phyloP scores from a whole-genome alignment of 2,113 vertebrate genomes.

The Urocitellus parryii region DNA sequence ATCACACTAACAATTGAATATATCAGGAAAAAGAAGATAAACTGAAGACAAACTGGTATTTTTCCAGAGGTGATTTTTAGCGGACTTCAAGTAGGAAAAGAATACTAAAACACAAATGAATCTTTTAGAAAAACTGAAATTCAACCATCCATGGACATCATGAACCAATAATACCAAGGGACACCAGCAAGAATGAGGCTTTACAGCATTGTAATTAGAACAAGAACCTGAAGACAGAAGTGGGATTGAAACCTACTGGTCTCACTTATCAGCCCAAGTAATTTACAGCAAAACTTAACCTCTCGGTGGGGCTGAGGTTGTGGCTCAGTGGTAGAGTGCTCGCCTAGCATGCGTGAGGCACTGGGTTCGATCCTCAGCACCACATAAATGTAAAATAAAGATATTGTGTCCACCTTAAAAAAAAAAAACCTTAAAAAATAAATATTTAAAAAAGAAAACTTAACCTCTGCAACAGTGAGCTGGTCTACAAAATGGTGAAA shows the following conservation, averaged over 20 bases:
- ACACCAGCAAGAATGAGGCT: background rate
- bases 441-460: no score
- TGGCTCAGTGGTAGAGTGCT: no score
- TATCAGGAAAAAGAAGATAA: background rate
- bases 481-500: background rate
- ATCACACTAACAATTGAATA: background rate
- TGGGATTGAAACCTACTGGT: background rate
- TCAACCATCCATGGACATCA: background rate
- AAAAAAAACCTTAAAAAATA: no score
- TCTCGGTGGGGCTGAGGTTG: no score
- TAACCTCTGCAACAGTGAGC: background rate
- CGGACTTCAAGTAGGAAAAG: background rate
- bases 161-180: background rate
- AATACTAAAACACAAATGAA: background rate
- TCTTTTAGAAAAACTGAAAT: background rate
- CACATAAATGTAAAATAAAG: no score
- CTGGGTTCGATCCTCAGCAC: no score
- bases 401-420: no score
- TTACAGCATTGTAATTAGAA: background rate
- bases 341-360: no score
- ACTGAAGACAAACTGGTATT: background rate
- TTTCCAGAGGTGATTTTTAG: background rate
- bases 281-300: background rate
- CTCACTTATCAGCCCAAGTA: background rate
- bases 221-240: background rate